These are phyloP conservation scores for Drosophila sechellia DNA, from an alignment of 1,140 invertebrate species.

Conservation along the genomic window DNA sequence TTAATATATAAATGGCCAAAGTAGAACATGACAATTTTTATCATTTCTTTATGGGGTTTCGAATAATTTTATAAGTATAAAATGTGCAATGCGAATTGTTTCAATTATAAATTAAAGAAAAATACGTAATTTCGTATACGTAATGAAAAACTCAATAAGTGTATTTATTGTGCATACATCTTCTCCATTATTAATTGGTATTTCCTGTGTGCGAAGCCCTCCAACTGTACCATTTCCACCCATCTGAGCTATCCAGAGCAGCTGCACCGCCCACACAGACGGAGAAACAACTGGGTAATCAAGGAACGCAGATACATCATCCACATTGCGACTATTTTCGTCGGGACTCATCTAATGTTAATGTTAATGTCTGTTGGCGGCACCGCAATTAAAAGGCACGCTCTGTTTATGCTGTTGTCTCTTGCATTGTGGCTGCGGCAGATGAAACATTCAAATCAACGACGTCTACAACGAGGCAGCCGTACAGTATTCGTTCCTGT, in stretches of 20 bases:
- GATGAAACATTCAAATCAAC: constrained; percentile 79
- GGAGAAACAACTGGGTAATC: constrained; percentile 22
- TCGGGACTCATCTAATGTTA: constrained; percentile 54
- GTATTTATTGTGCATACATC: too few species aligned
- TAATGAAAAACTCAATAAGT: too few species aligned
- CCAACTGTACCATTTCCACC: neutral
- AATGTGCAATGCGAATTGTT: too few species aligned
- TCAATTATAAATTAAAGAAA: too few species aligned
- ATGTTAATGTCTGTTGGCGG: constrained; percentile 78
- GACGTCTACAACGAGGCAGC: constrained; percentile 65
- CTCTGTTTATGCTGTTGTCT: constrained; percentile 45
- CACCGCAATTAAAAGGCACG: constrained; percentile 79
- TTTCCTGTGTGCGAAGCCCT: too few species aligned
- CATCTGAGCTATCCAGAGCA: constrained; percentile 5
- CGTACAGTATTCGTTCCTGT: constrained; percentile 11
- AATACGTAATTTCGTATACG: too few species aligned
- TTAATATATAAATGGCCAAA: too few species aligned
- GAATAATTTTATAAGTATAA: too few species aligned
- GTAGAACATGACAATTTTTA: too few species aligned
- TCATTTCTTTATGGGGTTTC: too few species aligned
- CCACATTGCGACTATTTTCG: constrained; percentile 28
- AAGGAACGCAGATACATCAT: constrained; percentile 36
- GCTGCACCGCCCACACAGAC: constrained; percentile 63
- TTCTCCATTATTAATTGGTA: too few species aligned
- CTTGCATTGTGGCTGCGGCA: constrained; percentile 64